These are phyloP conservation scores for Salvator merianae DNA, from an alignment of 2,113 vertebrate genomes.

Conservation along the genomic window DNA sequence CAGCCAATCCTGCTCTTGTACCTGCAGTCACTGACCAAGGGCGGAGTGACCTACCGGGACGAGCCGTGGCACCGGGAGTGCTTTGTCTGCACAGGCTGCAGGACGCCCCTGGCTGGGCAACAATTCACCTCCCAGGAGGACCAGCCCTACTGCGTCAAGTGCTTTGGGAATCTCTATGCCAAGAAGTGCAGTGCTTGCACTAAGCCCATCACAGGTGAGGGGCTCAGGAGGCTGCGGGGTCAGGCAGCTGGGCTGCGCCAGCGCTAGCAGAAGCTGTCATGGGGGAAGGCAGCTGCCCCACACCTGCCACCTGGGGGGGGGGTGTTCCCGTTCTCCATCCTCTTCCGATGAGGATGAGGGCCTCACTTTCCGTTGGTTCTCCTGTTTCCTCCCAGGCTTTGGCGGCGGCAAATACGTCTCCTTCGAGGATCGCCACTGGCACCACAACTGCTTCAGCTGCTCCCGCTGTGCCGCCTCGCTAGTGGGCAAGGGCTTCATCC, in stretches of 20 bases:
- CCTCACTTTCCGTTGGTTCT: too few species aligned
- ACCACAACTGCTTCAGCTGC: conserved; percentile 95
- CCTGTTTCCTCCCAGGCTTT: conserved; percentile 79
- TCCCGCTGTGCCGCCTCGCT: conserved; percentile 89
- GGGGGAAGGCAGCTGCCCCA: background rate
- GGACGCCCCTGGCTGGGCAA: conserved; percentile 92
- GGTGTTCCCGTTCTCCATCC: background rate
- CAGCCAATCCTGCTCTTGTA: background rate
- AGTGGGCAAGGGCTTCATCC: conserved; percentile 95
- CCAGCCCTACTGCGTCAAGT: conserved; percentile 93
- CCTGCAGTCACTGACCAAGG: conserved; percentile 91
- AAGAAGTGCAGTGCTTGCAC: conserved; percentile 95
- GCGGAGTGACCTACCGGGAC: conserved; percentile 95
- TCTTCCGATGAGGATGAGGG: background rate
- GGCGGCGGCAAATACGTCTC: conserved; percentile 97
- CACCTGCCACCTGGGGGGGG: background rate
- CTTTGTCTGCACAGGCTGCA: conserved; percentile 93
- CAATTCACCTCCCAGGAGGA: conserved; percentile 98
- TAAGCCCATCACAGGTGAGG: conserved; percentile 94
- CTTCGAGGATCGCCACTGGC: conserved; percentile 98
- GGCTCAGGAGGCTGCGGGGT: too few species aligned
- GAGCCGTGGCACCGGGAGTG: conserved; percentile 99
- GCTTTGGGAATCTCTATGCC: conserved; percentile 95
- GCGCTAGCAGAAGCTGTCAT: accelerated
- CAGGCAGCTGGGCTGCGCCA: background rate